Evolutionary conservation across 2,113 vertebrate genomes (phyloP), one percentile per base, ranked within the genome.

Genomic region (Burhinus bistriatus): DNA sequence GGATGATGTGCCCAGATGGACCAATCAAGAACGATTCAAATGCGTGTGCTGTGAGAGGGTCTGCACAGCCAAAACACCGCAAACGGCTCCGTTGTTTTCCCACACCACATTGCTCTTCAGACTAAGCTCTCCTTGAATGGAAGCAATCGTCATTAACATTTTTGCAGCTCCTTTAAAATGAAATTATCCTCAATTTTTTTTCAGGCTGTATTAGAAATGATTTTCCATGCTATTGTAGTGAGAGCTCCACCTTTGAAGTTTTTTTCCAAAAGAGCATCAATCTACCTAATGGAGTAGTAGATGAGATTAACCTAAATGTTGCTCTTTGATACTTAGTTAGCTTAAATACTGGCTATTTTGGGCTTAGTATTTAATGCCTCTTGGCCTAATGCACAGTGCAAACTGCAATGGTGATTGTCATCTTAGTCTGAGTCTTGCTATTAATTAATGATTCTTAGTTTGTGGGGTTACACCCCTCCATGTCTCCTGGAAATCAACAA

Each of bases 11-110:
- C 36, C 38, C 80, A 10, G 81, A n/a, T 86, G 54, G 58, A 71
- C 52, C 14, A 65, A 32, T 47, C 47, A 55, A 27, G 86, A 65
- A 12, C 8, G 9, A 12, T 9, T 38, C 3, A 20, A 71, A 6
- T 14, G 2, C 0, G 0, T 19, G n/a, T 22, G 40, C 71, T 1
- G 2, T 0, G 6, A 4, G 69, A 65, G 54, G 73, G 19, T 29
- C 66, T 44, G 47, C 27, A 1, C 27, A 9, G 90, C 68, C 3
- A 8, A 71, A 19, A 36, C 49, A 17, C 54, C 2, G 27, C 54
- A 7, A 20, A 19, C 3, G 5, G 69, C 76, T 45, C 62, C 1
- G 0, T 22, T 1, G 2, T 38, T 49, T 57, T 52, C 75, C 59
- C 71, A 34, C 40, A 0, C 17, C 9, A 5, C 9, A 1, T 3